A percentile compares a stretch with the other conserved stretches of the same genome.
phyloP scores from a whole-genome alignment of 2,888 invertebrate species.

The Acholoe squamosa region DNA sequence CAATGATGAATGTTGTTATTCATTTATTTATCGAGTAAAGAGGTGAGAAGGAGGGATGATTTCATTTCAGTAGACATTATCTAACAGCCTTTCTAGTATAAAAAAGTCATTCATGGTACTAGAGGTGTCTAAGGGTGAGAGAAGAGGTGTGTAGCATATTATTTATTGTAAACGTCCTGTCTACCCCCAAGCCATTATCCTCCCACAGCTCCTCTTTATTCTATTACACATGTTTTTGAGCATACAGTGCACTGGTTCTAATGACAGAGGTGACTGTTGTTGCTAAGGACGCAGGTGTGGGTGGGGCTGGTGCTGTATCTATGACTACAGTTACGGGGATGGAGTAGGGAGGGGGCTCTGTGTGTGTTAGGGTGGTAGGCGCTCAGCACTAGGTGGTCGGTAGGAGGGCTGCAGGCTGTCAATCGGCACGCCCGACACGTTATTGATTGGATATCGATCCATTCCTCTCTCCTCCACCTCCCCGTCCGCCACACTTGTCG shows the following conservation, averaged over 20 bases:
- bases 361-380: neutral
- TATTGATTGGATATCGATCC: conserved; percentile 29
- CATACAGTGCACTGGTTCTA: neutral
- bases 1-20: too few relatives aligned
- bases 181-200: too few relatives aligned
- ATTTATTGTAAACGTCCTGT: too few relatives aligned
- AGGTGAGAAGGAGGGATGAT: too few relatives aligned
- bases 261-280: neutral
- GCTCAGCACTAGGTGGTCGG: neutral
- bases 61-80: too few relatives aligned
- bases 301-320: neutral
- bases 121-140: too few relatives aligned
- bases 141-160: too few relatives aligned
- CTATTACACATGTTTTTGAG: too few relatives aligned
- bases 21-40: too few relatives aligned
- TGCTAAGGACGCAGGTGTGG: conserved; percentile 51
- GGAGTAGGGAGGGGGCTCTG: neutral
- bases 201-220: too few relatives aligned
- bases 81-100: too few relatives aligned
- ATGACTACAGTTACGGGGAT: neutral
- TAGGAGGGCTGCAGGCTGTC: neutral
- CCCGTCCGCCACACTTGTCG: neutral
- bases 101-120: too few relatives aligned
- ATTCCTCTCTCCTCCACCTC: neutral
- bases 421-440: conserved; percentile 5